These are phyloP conservation scores for Cryptoprocta ferox DNA, from an alignment of 2,797 vertebrate species.

Conservation along the genomic window DNA sequence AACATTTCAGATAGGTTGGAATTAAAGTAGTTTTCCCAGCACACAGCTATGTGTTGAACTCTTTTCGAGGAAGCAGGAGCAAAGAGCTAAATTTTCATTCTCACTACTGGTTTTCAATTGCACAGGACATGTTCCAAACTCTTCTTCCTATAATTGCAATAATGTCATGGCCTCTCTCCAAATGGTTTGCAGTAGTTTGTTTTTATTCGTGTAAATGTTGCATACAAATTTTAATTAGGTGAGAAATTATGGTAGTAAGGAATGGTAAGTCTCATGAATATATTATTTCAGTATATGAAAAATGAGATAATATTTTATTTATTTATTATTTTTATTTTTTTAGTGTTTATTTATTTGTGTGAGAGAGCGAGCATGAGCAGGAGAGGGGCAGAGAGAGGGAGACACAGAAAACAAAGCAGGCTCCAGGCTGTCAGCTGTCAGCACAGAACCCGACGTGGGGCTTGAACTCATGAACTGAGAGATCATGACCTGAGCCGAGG, in stretches of 20 bases:
- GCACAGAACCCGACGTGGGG: too few species aligned
- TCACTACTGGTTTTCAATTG: slow-evolving; percentile 6
- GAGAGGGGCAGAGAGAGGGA: too few species aligned
- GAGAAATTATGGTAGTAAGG: not conserved
- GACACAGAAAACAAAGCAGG: too few species aligned
- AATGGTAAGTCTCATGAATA: not conserved
- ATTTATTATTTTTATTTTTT: too few species aligned
- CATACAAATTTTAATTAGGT: not conserved
- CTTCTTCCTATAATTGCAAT: not conserved
- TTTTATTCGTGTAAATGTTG: not conserved
- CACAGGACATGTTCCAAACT: not conserved
- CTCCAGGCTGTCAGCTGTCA: too few species aligned
- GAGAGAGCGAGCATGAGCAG: too few species aligned
- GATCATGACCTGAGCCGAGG: too few species aligned
- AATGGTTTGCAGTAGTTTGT: not conserved
- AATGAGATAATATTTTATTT: not conserved
- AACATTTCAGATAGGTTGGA: not conserved
- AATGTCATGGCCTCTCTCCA: not conserved
- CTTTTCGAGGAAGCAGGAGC: not conserved
- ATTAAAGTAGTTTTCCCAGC: slow-evolving; percentile 45
- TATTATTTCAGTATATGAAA: not conserved
- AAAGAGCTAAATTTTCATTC: not conserved
- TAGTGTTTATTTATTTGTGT: too few species aligned
- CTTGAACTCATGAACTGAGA: too few species aligned
- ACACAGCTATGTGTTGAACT: not conserved